phyloP scores from a whole-genome alignment of 2,797 vertebrate species.

The Eulemur mongoz region DNA sequence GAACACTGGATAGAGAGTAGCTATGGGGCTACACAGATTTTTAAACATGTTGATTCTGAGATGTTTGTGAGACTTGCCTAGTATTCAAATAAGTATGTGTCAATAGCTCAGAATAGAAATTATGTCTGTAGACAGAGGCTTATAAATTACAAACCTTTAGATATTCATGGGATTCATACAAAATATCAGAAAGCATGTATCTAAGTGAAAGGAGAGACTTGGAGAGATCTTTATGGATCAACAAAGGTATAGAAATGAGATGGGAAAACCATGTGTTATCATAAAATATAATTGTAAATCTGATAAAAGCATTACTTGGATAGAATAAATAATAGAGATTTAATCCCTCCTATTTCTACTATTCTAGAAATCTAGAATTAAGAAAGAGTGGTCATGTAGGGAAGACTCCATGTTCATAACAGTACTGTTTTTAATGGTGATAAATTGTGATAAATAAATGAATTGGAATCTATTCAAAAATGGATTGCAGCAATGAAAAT shows the following conservation, averaged over 20 bases:
- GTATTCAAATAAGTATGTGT: background rate
- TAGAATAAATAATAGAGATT: no score
- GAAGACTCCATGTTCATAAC: no score
- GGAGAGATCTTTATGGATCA: background rate
- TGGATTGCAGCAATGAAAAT: background rate
- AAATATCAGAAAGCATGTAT: background rate
- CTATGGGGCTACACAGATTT: background rate
- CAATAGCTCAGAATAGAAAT: background rate
- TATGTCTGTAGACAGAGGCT: background rate
- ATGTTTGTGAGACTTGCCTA: background rate
- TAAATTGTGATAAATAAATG: background rate
- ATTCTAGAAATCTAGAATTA: no score
- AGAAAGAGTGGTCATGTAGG: no score
- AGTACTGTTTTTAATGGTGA: background rate
- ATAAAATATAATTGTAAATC: no score
- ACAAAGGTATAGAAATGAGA: background rate
- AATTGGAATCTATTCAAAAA: background rate
- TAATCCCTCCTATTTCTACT: no score
- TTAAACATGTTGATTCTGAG: background rate
- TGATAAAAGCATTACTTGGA: no score
- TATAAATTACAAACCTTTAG: background rate
- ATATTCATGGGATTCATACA: background rate
- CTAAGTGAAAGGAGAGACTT: background rate
- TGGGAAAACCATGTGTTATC: background rate
- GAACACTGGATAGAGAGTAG: background rate